Base-by-base conservation (phyloP, 2,888 invertebrate species). In the Harpalus rubripes region DNA sequence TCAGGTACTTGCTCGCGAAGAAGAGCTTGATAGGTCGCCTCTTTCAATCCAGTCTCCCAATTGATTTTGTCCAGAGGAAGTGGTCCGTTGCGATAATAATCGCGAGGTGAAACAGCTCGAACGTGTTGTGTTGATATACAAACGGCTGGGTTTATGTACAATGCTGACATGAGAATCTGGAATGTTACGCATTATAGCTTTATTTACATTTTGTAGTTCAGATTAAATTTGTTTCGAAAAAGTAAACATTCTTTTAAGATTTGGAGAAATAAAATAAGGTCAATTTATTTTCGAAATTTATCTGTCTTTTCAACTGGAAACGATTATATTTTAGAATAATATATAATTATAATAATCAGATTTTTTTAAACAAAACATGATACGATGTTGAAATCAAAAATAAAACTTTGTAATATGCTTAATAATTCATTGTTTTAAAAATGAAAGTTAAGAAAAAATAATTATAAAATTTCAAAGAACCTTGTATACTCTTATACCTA, bases 11-110 rank as follows among this genome's bases (percentile, higher is more conserved):
- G 92, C 88, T 94, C 93, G 86, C 93, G 90, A 81, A 93, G 91
- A 10, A 95, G 91, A 1, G 95, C 94, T 86, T 95, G 92, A 88
- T 94, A 94, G 6, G 94, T 93, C 86, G 95, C 94, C 90, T 95
- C 95, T 85, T 94, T 92, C 52, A 95, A 90, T 1, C 95, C 95
- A 85, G 93, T 93, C 89, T 95, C 95, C 95, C 95, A 95, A 83
- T 91, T 78, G 16, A 58, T 79, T 79, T 84, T 84, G 22, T 84
- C 89, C 7, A 87, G 86, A 39, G 87, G 85, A 15, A 15, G 87
- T 44, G 72, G 72, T 18, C 59, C 78, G 65, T 86, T 85, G 16
- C 85, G 74, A 76, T 87, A 85, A 81, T 85, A 85, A 63, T 82
- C 85, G 16, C 81, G 84, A 15, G 84, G 86, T 15, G 61, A 85